phyloP scores from a whole-genome alignment of 2,113 vertebrate species.

The Anguilla rostrata region DNA sequence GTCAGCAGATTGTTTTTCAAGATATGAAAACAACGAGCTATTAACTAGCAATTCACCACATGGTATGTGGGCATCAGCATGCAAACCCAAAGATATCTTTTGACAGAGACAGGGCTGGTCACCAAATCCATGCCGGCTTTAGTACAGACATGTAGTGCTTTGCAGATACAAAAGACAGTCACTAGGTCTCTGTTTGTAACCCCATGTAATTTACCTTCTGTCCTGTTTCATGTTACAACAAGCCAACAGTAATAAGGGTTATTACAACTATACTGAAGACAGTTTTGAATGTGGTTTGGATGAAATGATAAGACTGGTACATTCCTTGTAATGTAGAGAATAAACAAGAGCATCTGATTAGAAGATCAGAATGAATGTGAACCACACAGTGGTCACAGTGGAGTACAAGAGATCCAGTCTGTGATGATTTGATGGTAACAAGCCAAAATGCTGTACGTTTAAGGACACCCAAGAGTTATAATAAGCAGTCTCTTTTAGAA shows the following conservation, averaged over 20 bases:
- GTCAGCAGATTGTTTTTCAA: neutral
- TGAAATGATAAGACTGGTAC: neutral
- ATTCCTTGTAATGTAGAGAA: neutral
- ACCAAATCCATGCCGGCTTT: neutral
- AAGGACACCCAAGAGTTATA: neutral
- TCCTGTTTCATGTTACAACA: neutral
- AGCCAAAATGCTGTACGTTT: neutral
- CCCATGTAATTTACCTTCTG: neutral
- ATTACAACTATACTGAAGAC: neutral
- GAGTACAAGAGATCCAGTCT: neutral
- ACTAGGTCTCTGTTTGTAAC: neutral
- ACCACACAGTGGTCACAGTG: constrained; percentile 15
- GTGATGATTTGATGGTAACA: neutral
- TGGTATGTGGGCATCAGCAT: neutral
- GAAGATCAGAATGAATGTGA: constrained; percentile 11
- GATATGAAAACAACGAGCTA: constrained; percentile 2
- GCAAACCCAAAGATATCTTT: neutral
- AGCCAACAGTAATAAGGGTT: neutral
- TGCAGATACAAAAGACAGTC: neutral
- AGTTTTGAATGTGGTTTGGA: constrained; percentile 4
- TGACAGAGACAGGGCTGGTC: neutral
- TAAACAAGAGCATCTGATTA: neutral
- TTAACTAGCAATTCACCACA: neutral
- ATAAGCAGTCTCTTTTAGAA: neutral
- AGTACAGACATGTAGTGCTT: constrained; percentile 1